phyloP scores from a whole-genome alignment of 2,113 vertebrate species.

The Salvelinus fontinalis region DNA sequence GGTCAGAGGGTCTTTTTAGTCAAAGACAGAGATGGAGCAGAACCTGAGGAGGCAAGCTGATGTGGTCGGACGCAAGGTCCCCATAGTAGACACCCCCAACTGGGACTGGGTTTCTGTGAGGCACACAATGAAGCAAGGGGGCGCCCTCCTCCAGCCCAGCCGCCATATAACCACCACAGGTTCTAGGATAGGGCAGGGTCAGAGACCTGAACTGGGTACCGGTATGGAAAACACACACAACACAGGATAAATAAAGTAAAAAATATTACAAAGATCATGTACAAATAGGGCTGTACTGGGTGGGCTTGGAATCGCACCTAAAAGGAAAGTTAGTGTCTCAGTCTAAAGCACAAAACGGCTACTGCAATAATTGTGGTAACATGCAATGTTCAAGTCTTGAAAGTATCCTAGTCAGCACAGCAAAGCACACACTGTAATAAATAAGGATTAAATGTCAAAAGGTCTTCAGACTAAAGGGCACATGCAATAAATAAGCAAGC shows the following conservation, averaged over 20 bases:
- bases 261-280: conserved; percentile 19
- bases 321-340: no score
- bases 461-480: no score
- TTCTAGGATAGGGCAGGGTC: no score
- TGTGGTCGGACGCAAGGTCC: conserved; percentile 69
- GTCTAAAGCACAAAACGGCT: no score
- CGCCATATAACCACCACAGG: conserved; percentile 59
- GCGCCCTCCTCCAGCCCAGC: conserved; percentile 66
- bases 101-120: conserved; percentile 77
- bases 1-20: conserved; percentile 70
- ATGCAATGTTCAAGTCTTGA: conserved; percentile 12
- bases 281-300: conserved; percentile 25
- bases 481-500: no score
- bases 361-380: no score
- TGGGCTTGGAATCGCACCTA: no score
- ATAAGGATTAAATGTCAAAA: no score
- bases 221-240: conserved; percentile 53
- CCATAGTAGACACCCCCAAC: conserved; percentile 75
- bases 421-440: no score
- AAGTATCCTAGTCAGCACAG: no score
- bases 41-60: conserved; percentile 69
- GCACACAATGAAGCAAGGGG: conserved; percentile 42
- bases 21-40: conserved; percentile 69
- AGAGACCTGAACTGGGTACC: conserved; percentile 27
- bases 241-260: conserved; percentile 46